These are phyloP conservation scores for Scotopteryx bipunctaria DNA, from an alignment of 2,888 invertebrate genomes.

Conservation along the genomic window DNA sequence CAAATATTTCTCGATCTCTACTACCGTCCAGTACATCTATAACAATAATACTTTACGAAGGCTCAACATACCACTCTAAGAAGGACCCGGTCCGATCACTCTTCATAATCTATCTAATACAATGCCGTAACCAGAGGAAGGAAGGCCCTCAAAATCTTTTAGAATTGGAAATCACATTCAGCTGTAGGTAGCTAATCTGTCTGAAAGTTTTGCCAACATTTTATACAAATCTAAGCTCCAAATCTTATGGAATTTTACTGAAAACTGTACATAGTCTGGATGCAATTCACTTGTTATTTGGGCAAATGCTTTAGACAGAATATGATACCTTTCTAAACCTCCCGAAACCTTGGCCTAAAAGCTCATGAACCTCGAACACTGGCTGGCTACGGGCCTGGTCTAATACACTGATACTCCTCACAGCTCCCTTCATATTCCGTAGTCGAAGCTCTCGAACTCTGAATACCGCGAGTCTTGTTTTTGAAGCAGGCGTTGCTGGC, in stretches of 20 bases:
- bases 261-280: not conserved
- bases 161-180: not conserved
- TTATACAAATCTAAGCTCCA: not conserved
- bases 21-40: slow-evolving; percentile 73
- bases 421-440: slow-evolving; percentile 85
- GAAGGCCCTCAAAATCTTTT: not conserved
- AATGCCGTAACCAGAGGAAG: slow-evolving; percentile 17
- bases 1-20: slow-evolving; percentile 79
- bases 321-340: not conserved
- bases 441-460: slow-evolving; percentile 92
- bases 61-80: slow-evolving; percentile 76
- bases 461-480: slow-evolving; percentile 94
- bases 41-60: slow-evolving; percentile 82
- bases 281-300: not conserved
- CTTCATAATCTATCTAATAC: slow-evolving; percentile 64
- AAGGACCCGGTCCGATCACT: slow-evolving; percentile 71
- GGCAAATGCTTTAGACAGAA: slow-evolving; percentile 2
- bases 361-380: slow-evolving; percentile 18
- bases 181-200: not conserved
- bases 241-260: not conserved
- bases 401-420: slow-evolving; percentile 81
- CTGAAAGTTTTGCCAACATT: not conserved
- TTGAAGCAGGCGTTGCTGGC: slow-evolving; percentile 92
- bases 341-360: slow-evolving; percentile 16
- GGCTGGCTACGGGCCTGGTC: slow-evolving; percentile 43